phyloP scores from a whole-genome alignment of 2,113 vertebrate species.

The Rynchops niger region DNA sequence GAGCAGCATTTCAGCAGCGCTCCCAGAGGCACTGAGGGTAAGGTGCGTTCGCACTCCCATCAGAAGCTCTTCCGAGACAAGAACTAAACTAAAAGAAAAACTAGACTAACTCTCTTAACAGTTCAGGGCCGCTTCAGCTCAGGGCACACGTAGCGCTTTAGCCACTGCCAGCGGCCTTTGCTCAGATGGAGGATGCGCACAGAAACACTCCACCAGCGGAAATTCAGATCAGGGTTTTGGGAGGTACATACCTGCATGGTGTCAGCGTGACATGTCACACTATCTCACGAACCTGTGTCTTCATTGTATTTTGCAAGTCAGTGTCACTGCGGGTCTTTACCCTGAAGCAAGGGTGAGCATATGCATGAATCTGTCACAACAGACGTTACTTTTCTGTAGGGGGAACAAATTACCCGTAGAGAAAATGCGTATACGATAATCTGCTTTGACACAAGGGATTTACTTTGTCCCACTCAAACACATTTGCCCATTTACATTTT shows the following conservation, averaged over 20 bases:
- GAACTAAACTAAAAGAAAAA: not conserved
- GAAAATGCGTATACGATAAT: not conserved
- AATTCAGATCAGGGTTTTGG: not conserved
- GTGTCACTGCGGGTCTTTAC: not conserved
- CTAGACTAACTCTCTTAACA: not conserved
- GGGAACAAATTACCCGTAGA: constrained; percentile 15
- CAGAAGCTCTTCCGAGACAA: not conserved
- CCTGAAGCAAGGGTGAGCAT: constrained; percentile 5
- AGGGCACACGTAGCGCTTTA: fast-evolving
- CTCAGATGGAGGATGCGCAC: constrained; percentile 11
- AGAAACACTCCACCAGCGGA: not conserved
- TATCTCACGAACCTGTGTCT: not conserved
- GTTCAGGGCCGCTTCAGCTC: not conserved
- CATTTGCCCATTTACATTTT: constrained; percentile 48
- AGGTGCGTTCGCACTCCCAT: not conserved
- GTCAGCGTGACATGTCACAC: not conserved
- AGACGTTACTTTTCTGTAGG: not conserved
- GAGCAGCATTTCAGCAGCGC: not conserved
- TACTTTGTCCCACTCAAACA: constrained; percentile 31
- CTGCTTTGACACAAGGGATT: constrained; percentile 43
- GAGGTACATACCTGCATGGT: constrained; percentile 5
- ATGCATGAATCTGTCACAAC: not conserved
- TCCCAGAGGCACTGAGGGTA: fast-evolving
- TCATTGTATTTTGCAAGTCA: not conserved
- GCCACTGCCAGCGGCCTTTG: not conserved